Percentiles rank a stretch among this genome's conserved stretches.
These are phyloP conservation scores for Misgurnus mizolepis DNA, from an alignment of 2,113 vertebrate genomes.

Conservation along the genomic window DNA sequence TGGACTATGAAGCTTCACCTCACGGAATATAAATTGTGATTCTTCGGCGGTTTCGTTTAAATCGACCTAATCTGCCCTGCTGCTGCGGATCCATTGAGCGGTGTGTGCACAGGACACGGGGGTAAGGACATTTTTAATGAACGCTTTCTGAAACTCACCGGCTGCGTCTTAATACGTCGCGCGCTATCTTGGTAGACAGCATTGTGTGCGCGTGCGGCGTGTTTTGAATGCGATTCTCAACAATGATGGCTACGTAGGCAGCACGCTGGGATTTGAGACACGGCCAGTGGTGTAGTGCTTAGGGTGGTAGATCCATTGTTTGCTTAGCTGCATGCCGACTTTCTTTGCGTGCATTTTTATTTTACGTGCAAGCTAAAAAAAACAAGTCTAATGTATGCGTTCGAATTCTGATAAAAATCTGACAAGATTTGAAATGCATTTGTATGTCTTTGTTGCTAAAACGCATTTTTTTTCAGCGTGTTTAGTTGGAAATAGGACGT, in stretches of 20 bases:
- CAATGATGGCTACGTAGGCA: constrained; percentile 14
- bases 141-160: constrained; percentile 52
- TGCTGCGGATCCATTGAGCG: constrained; percentile 68
- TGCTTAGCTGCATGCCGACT: constrained; percentile 61
- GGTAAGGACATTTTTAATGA: constrained; percentile 68
- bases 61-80: constrained; percentile 49
- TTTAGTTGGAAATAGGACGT: not conserved
- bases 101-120: constrained; percentile 62
- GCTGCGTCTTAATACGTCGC: not conserved
- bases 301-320: constrained; percentile 72
- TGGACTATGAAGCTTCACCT: constrained; percentile 75
- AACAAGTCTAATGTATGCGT: not conserved
- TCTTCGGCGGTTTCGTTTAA: constrained; percentile 54
- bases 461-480: no score
- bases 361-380: not conserved
- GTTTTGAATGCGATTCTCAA: not conserved
- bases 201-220: not conserved
- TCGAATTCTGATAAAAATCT: no score
- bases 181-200: not conserved
- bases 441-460: no score
- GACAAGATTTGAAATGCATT: no score
- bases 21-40: constrained; percentile 70
- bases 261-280: not conserved
- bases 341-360: constrained; percentile 37
- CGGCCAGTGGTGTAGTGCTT: constrained; percentile 53